Conservation (phyloP, 2,113 vertebrate genomes). For the Malurus alboscapulatus region DNA sequence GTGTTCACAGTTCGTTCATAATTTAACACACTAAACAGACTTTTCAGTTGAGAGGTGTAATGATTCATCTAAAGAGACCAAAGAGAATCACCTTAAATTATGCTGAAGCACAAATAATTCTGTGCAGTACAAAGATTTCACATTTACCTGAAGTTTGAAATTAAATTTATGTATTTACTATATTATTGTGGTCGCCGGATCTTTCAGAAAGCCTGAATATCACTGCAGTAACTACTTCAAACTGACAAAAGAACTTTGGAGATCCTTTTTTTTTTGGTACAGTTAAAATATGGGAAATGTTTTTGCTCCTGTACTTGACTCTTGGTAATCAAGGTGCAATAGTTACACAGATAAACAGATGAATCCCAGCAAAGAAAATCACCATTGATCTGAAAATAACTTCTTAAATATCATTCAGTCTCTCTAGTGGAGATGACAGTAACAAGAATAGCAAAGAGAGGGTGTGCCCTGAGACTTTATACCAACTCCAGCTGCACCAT, state of each 20-base stretch:
- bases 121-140: background rate
- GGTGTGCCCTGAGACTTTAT: background rate
- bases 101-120: background rate
- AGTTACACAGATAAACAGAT: background rate
- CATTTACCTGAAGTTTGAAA: background rate
- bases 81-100: background rate
- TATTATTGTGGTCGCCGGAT: background rate
- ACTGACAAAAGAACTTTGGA: background rate
- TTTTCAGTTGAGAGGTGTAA: constrained; percentile 70
- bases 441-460: background rate
- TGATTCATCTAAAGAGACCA: constrained; percentile 53
- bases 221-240: background rate
- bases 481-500: background rate
- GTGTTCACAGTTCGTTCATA: constrained; percentile 75
- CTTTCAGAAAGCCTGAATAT: background rate
- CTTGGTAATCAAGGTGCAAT: background rate
- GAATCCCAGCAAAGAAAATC: background rate
- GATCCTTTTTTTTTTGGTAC: background rate
- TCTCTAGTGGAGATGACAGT: background rate
- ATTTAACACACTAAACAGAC: constrained; percentile 81
- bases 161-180: background rate
- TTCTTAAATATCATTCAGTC: background rate
- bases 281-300: background rate
- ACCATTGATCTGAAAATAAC: background rate
- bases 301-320: background rate